Base-by-base conservation (phyloP, 2,113 vertebrate species). In the Calyptomena viridis region DNA sequence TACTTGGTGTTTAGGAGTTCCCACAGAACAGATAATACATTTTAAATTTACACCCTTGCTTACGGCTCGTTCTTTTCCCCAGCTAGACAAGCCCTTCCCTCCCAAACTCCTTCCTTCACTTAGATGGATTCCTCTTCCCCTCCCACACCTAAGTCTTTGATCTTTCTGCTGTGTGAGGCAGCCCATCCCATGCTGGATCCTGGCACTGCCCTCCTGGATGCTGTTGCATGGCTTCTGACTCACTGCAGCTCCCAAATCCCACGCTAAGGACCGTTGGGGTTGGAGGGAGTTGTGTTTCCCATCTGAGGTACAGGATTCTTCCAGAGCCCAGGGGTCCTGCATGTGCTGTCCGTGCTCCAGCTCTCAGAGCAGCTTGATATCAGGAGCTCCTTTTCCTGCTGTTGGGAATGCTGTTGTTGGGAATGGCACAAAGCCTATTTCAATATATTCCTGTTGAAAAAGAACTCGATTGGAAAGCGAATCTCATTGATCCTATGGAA, bases 81-180 rank as follows among this genome's bases (percentile, higher is more conserved):
- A 16, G 19, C 35, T 46, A 78, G 86, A 56, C 86, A 84, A 96
- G 86, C 86, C 60, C 88, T 95, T 87, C 89, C 91, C 76, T 96
- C 72, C 93, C 64, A 67, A 58, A 37, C 64, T 84, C 75, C 52
- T 87, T 91, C 49, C 52, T 74, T 87, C 55, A 1, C 87, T 59
- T 59, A 31, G 55, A 52, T 90, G 83, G 85, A 74, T 91, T 94
- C 75, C 39, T 90, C 72, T 90, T 88, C 19, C 33, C 92, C 85
- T 95, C 93, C 95, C 94, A 96, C 95, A 90, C 93, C 64, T 80
- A 77, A 86, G 79, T 30, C 93, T 96, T 95, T 97, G 96, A 97
- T 96, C 95, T 97, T 94, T 96, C 31, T 96, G 94, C 92, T 67
- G 39, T 1, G 19, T 88, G 77, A 96, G 68, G 85, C 76, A 44